Base-by-base conservation (phyloP, 2,113 vertebrate genomes). In the Hippocampus zosterae region DNA sequence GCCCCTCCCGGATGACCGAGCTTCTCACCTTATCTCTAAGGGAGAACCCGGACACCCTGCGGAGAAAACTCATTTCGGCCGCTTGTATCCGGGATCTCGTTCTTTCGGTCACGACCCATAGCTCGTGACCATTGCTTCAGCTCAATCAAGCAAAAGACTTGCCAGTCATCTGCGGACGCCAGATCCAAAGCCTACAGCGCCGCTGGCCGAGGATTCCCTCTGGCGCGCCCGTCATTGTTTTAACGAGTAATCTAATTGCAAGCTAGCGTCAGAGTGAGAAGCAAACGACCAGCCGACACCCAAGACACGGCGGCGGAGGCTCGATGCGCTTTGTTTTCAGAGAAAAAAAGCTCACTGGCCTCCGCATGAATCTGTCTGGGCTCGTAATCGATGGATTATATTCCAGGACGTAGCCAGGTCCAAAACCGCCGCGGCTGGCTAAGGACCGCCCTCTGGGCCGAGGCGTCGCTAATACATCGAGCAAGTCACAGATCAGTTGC, bases 381-480 rank as follows among this genome's bases (percentile, higher is more conserved):
- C 65, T 77, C 62, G 77, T 62, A 5, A 80, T 69, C 69, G 76
- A 71, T 65, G 75, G 19, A 40, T 83, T 74, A 63, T 73, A 60
- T 79, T 88, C 82, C 80, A 81, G 84, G 77, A 81, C 50, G 46
- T 79, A 83, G 75, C 50, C 80, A 27, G 33, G 13, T 83, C 75
- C 77, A 83, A 87, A 87, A 76, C 84, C 86, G 62, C 82, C 75
- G 74, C 76, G 61, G 73, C 82, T 86, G 85, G 85, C 88, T 60
- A 76, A 86, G 81, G 80, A 71, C 80, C 81, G 77, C 83, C 83
- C 68, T 69, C 56, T 75, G 75, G 78, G 75, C 74, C 60, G 53
- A 40, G 81, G 67, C 78, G 56, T 55, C 80, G 80, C 80, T 83
- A 83, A 82, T 85, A 85, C 83, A 80, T 83, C 81, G 74, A 83